Conservation (phyloP, 2,797 vertebrate genomes). For the Sebastiscus tertius region DNA sequence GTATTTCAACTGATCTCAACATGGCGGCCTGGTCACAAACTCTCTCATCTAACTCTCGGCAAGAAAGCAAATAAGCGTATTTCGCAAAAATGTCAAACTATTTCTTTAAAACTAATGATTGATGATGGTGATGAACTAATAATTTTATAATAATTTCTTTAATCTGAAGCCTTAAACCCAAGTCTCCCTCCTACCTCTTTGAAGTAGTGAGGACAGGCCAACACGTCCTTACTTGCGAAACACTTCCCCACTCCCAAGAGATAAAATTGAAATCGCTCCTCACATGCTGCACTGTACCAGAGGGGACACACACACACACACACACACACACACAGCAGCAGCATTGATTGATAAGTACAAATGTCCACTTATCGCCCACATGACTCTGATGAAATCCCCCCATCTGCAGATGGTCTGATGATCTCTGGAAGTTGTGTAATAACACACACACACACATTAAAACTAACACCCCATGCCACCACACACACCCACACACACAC, state of each 20-base stretch:
- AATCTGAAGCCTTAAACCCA: background rate
- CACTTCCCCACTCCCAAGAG: background rate
- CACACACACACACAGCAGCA: background rate
- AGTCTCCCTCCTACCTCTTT: background rate
- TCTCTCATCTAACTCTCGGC: background rate
- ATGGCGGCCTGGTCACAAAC: no score
- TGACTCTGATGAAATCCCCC: constrained; percentile 19
- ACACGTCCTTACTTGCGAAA: background rate
- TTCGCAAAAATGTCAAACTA: background rate
- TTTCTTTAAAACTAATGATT: background rate
- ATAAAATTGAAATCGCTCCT: background rate
- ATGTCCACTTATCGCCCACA: background rate
- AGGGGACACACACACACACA: no score
- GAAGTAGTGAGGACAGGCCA: background rate
- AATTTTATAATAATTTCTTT: no score
- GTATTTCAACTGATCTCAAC: no score
- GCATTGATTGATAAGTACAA: constrained; percentile 3
- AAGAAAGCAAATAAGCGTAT: background rate
- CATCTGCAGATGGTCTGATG: constrained; percentile 39
- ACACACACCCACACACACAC: background rate
- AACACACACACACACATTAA: constrained; percentile 16
- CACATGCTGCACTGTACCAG: background rate
- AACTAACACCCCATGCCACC: background rate
- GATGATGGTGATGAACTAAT: no score
- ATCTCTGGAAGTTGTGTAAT: constrained; percentile 42